Conservation (phyloP, 2,888 invertebrate genomes). For the Laothoe populi region DNA sequence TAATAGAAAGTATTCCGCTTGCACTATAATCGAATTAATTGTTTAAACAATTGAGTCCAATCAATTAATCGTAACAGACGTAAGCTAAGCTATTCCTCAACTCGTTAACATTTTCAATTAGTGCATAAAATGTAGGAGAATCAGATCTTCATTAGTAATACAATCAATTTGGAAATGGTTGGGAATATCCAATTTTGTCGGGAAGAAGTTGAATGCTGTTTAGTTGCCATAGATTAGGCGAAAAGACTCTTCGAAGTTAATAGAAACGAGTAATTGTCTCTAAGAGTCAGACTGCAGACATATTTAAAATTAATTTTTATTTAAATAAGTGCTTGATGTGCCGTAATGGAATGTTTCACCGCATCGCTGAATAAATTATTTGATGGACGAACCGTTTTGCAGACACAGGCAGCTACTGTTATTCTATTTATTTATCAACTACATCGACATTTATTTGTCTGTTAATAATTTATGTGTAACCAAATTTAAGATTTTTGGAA, state of each 20-base stretch:
- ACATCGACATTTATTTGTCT: too few relatives aligned
- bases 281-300: not conserved
- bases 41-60: slow-evolving; percentile 48
- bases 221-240: slow-evolving; percentile 32
- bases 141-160: slow-evolving; percentile 70
- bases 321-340: slow-evolving; percentile 17
- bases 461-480: too few relatives aligned
- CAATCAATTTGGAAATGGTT: slow-evolving; percentile 56
- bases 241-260: slow-evolving; percentile 30
- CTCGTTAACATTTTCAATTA: slow-evolving; percentile 62
- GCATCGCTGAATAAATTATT: slow-evolving; percentile 9
- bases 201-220: slow-evolving; percentile 48
- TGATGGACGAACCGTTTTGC: slow-evolving; percentile 15
- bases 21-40: slow-evolving; percentile 20
- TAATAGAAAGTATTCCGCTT: not conserved
- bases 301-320: slow-evolving; percentile 16
- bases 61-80: slow-evolving; percentile 51
- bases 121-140: slow-evolving; percentile 56
- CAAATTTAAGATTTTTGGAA: not conserved
- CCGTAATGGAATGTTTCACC: slow-evolving; percentile 15
- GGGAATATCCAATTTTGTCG: slow-evolving; percentile 58
- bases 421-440: not conserved
- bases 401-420: not conserved
- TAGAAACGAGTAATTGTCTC: not conserved
- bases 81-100: slow-evolving; percentile 46